phyloP scores from a whole-genome alignment of 1,140 invertebrate genomes.

The Pissodes strobi region DNA sequence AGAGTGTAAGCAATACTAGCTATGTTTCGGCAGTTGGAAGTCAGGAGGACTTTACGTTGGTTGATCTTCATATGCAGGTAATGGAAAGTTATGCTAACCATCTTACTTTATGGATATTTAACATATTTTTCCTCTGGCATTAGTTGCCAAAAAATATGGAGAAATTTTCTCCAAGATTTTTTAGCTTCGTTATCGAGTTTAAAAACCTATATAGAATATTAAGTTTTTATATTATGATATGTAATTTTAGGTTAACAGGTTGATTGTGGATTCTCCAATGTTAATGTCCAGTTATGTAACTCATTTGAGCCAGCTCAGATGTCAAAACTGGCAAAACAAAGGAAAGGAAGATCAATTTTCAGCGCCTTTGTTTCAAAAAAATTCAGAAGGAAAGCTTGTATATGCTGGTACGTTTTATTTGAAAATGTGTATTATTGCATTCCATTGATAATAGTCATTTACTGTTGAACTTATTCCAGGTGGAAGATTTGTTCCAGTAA shows the following conservation, averaged over 20 bases:
- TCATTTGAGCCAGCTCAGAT: constrained; percentile 85
- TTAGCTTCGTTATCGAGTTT: too few species aligned
- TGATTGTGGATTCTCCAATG: constrained; percentile 89
- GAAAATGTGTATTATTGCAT: too few species aligned
- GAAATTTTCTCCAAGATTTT: too few species aligned
- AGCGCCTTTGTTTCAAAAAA: constrained; percentile 73
- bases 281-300: constrained; percentile 94
- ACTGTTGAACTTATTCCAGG: too few species aligned
- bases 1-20: constrained; percentile 81
- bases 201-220: too few species aligned
- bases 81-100: too few species aligned
- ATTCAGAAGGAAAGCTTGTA: constrained; percentile 73
- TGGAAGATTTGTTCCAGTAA: constrained; percentile 65
- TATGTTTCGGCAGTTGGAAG: constrained; percentile 92
- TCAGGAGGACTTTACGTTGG: constrained; percentile 90
- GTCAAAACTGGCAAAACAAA: constrained; percentile 74
- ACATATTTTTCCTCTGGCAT: background rate
- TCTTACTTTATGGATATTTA: background rate
- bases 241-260: constrained; percentile 47
- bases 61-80: constrained; percentile 94
- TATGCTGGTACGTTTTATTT: constrained; percentile 73
- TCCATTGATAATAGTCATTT: too few species aligned
- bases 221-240: too few species aligned
- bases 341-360: constrained; percentile 72
- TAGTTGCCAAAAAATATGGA: too few species aligned